Conservation (phyloP, 2,888 invertebrate species). For the Tetranychus piercei region DNA sequence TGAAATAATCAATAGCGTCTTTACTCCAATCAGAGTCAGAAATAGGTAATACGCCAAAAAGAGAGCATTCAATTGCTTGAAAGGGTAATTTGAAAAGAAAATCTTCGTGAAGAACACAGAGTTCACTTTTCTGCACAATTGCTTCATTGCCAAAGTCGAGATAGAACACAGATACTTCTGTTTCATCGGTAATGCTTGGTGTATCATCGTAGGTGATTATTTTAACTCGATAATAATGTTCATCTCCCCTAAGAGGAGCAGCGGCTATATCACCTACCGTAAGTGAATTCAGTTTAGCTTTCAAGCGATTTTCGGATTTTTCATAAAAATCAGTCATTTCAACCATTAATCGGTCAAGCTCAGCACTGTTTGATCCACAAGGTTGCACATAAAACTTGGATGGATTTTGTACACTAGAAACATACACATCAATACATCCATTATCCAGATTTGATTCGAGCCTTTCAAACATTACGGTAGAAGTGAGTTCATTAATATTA, state of each 20-base stretch:
- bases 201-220: background rate
- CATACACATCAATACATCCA: background rate
- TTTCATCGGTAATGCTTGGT: background rate
- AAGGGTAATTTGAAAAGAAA: background rate
- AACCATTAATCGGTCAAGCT: conserved; percentile 7
- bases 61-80: conserved; percentile 10
- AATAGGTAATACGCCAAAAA: background rate
- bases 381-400: conserved; percentile 1
- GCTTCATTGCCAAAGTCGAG: conserved; percentile 11
- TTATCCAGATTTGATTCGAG: background rate
- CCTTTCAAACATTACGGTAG: background rate
- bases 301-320: background rate
- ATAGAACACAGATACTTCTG: background rate
- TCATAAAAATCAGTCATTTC: conserved; percentile 14
- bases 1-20: conserved; percentile 5
- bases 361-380: background rate
- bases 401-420: conserved; percentile 4
- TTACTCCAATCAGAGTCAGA: background rate
- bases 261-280: conserved; percentile 9
- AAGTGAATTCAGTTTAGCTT: background rate
- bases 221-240: conserved; percentile 6
- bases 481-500: background rate
- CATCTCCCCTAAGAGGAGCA: conserved; percentile 1
- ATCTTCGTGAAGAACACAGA: conserved; percentile 1
- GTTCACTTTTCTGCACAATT: background rate